phyloP scores from a whole-genome alignment of 2,113 vertebrate genomes.

The Odontophorus gujanensis region DNA sequence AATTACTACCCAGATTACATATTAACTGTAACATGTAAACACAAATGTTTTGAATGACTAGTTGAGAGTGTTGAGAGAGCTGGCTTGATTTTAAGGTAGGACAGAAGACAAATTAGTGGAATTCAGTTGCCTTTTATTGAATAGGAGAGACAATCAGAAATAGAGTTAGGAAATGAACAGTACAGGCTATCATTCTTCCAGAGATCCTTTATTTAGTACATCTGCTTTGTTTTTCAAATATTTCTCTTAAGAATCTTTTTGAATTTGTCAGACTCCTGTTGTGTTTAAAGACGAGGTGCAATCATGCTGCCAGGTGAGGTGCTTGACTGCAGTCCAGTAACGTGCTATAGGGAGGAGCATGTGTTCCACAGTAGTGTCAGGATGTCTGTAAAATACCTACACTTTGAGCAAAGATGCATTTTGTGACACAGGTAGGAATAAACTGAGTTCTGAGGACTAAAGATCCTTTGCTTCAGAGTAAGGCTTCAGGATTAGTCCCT shows the following conservation, averaged over 20 bases:
- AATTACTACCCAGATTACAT: neutral
- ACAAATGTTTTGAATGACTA: neutral
- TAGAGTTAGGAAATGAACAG: neutral
- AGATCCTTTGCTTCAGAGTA: neutral
- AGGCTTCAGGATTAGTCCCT: neutral
- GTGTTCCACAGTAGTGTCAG: rapidly evolving
- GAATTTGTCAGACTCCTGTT: neutral
- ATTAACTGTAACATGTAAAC: neutral
- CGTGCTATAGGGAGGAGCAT: neutral
- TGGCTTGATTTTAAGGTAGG: neutral
- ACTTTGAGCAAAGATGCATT: neutral
- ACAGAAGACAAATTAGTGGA: neutral
- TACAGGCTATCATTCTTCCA: neutral
- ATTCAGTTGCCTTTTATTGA: neutral
- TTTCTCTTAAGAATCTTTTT: neutral
- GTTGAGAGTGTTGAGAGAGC: neutral
- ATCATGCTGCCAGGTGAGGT: neutral
- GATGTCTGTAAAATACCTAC: neutral
- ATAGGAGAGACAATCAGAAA: neutral
- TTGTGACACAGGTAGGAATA: neutral
- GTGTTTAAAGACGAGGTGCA: neutral
- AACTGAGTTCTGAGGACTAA: neutral
- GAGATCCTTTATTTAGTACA: neutral
- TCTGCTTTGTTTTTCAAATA: neutral
- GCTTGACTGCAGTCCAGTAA: neutral